Evolutionary conservation across 2,113 vertebrate genomes (phyloP).

Genomic region (Aix galericulata): DNA sequence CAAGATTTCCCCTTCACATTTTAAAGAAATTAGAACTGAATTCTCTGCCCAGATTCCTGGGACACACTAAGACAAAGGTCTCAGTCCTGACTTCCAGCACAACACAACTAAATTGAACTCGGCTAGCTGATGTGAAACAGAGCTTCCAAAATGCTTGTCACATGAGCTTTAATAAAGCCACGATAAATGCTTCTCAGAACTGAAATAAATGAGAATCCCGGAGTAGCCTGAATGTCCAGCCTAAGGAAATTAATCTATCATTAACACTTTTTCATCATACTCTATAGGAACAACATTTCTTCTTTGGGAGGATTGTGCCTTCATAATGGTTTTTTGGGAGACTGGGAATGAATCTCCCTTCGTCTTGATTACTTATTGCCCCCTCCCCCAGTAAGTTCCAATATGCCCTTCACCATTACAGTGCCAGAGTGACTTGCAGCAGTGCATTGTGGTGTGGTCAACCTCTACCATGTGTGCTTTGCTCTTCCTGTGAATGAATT

Average conservation of each 20-base stretch:
- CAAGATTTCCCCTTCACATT: neutral
- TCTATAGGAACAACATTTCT: neutral
- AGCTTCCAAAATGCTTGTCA: constrained; percentile 17
- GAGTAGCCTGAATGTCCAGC: neutral
- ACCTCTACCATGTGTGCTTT: neutral
- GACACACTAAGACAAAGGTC: neutral
- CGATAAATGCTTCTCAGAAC: neutral
- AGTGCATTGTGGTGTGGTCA: neutral
- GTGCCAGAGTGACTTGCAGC: neutral
- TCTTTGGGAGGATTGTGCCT: neutral
- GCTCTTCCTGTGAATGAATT: neutral
- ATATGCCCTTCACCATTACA: neutral
- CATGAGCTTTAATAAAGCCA: neutral
- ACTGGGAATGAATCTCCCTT: neutral
- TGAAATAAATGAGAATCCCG: neutral
- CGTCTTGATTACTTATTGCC: neutral
- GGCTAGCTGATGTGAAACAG: neutral
- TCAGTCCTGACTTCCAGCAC: neutral
- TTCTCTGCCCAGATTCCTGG: neutral
- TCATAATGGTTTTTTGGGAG: neutral
- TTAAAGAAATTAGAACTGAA: neutral
- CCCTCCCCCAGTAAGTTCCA: neutral
- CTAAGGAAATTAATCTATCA: neutral
- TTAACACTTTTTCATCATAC: neutral
- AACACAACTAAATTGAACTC: neutral